Evolutionary conservation across 2,797 vertebrate species (phyloP).

Genomic region (Sphenopsis melanotis): DNA sequence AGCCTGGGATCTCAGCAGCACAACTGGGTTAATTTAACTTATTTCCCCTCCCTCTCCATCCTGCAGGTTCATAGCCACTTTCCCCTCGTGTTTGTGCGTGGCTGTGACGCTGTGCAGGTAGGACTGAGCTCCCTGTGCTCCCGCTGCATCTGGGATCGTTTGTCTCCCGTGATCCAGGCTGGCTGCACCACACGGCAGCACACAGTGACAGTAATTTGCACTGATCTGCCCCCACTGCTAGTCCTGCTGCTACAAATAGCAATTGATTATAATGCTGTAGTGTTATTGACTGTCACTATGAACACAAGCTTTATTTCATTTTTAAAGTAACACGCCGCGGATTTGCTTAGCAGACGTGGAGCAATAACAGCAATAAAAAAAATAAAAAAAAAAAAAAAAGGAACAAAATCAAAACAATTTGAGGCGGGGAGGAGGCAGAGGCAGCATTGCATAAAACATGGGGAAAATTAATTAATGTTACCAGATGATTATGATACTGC

Average conservation of each 20-base stretch:
- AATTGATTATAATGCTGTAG: slow-evolving; percentile 93
- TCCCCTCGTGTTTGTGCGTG: not conserved
- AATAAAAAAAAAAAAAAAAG: not conserved
- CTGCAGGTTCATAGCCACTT: not conserved
- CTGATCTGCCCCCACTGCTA: slow-evolving; percentile 90
- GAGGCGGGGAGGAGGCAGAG: not conserved
- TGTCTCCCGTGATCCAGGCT: slow-evolving; percentile 79
- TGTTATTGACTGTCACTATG: slow-evolving; percentile 87
- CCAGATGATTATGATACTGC: not conserved
- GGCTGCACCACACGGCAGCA: slow-evolving; percentile 80
- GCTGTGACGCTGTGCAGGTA: slow-evolving; percentile 75
- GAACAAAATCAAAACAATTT: slow-evolving; percentile 38
- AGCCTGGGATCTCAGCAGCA: not conserved
- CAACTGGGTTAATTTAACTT: slow-evolving; percentile 62
- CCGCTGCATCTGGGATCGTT: slow-evolving; percentile 76
- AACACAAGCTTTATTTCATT: slow-evolving; percentile 79
- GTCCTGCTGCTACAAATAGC: slow-evolving; percentile 91
- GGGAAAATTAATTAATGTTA: not conserved
- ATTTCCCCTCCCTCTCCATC: slow-evolving; percentile 38
- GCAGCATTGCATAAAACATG: not conserved
- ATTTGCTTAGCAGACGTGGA: slow-evolving; percentile 66
- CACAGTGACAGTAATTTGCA: slow-evolving; percentile 91
- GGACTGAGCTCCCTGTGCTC: slow-evolving; percentile 75
- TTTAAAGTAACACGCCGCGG: slow-evolving; percentile 72
- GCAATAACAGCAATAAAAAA: slow-evolving; percentile 2